Evolutionary conservation across 2,113 vertebrate species (phyloP).

Genomic region (Mormyrus lacerda): DNA sequence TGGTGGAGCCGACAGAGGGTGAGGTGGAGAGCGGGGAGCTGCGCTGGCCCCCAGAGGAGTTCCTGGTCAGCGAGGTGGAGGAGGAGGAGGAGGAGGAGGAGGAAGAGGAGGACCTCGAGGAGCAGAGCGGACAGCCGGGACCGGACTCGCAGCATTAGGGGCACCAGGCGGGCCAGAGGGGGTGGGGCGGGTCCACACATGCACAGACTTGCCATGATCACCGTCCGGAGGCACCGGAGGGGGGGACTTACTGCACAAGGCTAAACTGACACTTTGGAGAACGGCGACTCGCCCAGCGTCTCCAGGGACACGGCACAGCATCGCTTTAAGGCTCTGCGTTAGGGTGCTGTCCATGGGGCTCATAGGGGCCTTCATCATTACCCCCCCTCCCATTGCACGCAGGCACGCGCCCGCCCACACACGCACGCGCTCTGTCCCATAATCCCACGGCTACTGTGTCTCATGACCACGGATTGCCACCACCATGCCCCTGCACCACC

Average conservation of each 20-base stretch:
- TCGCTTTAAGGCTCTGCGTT: not conserved
- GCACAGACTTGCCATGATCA: constrained; percentile 8
- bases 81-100: constrained; percentile 51
- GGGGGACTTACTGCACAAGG: not conserved
- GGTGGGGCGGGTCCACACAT: constrained; percentile 9
- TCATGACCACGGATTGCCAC: constrained; percentile 24
- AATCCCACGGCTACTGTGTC: constrained; percentile 20
- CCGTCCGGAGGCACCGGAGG: constrained; percentile 21
- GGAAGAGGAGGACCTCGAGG: constrained; percentile 48
- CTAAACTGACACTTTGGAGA: not conserved
- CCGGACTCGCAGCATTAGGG: constrained; percentile 55
- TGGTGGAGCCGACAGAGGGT: constrained; percentile 88
- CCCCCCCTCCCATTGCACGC: not conserved
- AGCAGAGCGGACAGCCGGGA: constrained; percentile 57
- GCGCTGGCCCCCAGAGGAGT: constrained; percentile 93
- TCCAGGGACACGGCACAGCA: not conserved
- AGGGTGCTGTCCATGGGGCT: not conserved
- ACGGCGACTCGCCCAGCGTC: not conserved
- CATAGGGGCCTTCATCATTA: not conserved
- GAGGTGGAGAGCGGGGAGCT: constrained; percentile 96
- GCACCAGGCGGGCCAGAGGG: not conserved
- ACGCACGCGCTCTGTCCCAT: constrained; percentile 3
- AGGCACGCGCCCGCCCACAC: not conserved
- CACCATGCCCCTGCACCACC: constrained; percentile 24
- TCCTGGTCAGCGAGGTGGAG: constrained; percentile 75